Evolutionary conservation across 2,888 invertebrate genomes (phyloP).

Genomic region (Incurvaria masculella): DNA sequence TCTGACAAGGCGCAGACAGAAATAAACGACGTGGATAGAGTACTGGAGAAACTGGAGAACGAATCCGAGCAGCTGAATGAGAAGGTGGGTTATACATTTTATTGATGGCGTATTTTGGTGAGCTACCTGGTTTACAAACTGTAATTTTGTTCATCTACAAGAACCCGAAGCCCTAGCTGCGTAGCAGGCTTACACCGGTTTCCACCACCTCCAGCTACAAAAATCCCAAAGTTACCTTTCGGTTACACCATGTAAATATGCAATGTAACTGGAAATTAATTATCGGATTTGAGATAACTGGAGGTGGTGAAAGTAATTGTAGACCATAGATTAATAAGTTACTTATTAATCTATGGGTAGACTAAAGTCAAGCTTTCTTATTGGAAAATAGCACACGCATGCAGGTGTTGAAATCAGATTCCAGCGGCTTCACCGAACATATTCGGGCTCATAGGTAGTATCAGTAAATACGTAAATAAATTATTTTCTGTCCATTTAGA

Average conservation of each 20-base stretch:
- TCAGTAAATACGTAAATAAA: too few species aligned
- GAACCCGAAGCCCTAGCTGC: neutral
- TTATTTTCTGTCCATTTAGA: too few species aligned
- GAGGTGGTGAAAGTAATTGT: too few species aligned
- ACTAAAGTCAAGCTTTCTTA: neutral
- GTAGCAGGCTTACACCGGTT: neutral
- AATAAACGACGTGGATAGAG: constrained; percentile 57
- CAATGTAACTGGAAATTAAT: too few species aligned
- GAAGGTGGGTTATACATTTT: constrained; percentile 42
- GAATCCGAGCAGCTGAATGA: constrained; percentile 59
- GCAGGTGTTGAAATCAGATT: too few species aligned
- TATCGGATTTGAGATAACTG: too few species aligned
- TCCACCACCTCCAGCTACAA: too few species aligned
- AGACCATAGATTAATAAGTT: neutral
- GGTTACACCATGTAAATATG: too few species aligned
- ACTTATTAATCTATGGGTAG: neutral
- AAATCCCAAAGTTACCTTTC: too few species aligned
- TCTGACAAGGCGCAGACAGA: constrained; percentile 54
- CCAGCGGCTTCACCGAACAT: too few species aligned
- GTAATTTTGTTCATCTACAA: neutral
- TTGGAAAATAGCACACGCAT: neutral
- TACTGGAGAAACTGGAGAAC: constrained; percentile 57
- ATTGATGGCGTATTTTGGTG: too few species aligned
- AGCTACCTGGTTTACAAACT: neutral
- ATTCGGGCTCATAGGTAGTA: too few species aligned